phyloP scores from a whole-genome alignment of 1,140 invertebrate genomes.

The Drosophila tsacasi region DNA sequence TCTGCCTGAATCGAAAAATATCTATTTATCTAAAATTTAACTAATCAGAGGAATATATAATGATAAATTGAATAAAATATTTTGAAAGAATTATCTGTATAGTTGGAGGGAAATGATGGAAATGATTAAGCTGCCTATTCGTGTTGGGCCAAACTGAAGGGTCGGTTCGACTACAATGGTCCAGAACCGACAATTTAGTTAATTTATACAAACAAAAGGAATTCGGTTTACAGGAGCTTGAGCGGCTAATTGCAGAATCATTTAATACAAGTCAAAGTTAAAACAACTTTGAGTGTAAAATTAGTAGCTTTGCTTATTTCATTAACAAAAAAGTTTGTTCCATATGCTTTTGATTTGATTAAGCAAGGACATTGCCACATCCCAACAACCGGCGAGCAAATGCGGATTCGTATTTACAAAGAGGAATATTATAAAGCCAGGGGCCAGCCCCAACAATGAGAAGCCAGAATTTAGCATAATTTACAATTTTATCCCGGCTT shows the following conservation, averaged over 20 bases:
- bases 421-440: slow-evolving; percentile 11
- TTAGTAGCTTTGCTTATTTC: slow-evolving; percentile 4
- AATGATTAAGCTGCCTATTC: background rate
- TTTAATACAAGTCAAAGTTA: background rate
- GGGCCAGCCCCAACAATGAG: background rate
- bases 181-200: slow-evolving; percentile 10
- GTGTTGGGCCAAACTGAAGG: background rate
- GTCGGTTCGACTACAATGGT: background rate
- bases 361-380: background rate
- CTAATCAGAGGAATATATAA: no score
- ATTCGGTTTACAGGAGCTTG: slow-evolving; percentile 1
- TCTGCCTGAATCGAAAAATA: no score
- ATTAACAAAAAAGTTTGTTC: background rate
- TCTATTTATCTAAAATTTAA: no score
- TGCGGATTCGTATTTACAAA: background rate
- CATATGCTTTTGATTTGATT: slow-evolving; percentile 3
- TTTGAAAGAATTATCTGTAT: no score
- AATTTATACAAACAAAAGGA: slow-evolving; percentile 23
- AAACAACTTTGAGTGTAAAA: slow-evolving; percentile 2
- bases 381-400: background rate
- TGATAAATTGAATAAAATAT: no score
- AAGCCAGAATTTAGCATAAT: slow-evolving; percentile 26
- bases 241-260: background rate
- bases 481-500: slow-evolving; percentile 13
- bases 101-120: no score